Conservation (phyloP, 1,140 invertebrate genomes). For the Heterodera carotae region DNA sequence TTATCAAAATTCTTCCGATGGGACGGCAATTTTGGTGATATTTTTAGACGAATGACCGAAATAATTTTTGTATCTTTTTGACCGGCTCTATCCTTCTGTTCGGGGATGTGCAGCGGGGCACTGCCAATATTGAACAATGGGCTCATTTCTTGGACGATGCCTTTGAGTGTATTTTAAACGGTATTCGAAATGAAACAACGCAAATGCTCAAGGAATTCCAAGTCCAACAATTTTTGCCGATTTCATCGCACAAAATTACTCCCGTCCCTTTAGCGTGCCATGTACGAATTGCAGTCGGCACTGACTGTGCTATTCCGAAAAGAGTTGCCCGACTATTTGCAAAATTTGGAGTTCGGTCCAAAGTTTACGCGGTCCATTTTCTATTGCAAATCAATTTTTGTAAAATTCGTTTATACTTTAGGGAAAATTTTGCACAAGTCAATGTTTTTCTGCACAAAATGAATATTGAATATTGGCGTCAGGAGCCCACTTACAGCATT, state of each 20-base stretch:
- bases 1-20: slow-evolving; percentile 31
- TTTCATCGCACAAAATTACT: not conserved
- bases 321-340: slow-evolving; percentile 60
- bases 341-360: slow-evolving; percentile 59
- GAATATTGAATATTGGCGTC: slow-evolving; percentile 62
- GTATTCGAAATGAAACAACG: slow-evolving; percentile 54
- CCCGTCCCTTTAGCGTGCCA: slow-evolving; percentile 28
- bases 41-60: not conserved
- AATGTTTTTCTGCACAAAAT: slow-evolving; percentile 65
- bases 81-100: slow-evolving; percentile 61
- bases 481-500: slow-evolving; percentile 63
- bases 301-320: slow-evolving; percentile 56
- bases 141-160: slow-evolving; percentile 57
- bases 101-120: slow-evolving; percentile 32
- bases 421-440: slow-evolving; percentile 64
- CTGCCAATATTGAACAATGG: slow-evolving; percentile 42
- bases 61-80: slow-evolving; percentile 36
- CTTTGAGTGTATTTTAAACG: slow-evolving; percentile 54
- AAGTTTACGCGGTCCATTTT: slow-evolving; percentile 58
- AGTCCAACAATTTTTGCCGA: slow-evolving; percentile 8
- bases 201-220: slow-evolving; percentile 58
- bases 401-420: slow-evolving; percentile 32
- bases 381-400: not conserved
- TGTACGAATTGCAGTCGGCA: slow-evolving; percentile 55
- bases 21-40: slow-evolving; percentile 36